Evolutionary conservation across 2,888 invertebrate species (phyloP).

Genomic region (Tachina lurida): DNA sequence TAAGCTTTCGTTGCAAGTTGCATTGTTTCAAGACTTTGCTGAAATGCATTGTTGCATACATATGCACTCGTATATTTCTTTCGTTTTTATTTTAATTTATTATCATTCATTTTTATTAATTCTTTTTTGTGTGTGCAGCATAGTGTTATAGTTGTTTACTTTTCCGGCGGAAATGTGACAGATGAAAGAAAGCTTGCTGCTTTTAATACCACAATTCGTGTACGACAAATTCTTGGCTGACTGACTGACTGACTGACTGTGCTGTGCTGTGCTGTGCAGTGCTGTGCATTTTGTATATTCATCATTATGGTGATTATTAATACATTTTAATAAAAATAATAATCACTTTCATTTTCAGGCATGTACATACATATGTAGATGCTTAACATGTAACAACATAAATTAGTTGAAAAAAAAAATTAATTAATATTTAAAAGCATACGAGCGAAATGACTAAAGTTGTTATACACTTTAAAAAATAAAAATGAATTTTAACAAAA

Average conservation of each 20-base stretch:
- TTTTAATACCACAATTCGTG: not conserved
- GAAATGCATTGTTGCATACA: not conserved
- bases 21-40: conserved; percentile 39
- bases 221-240: conserved; percentile 1
- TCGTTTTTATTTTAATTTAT: conserved; percentile 47
- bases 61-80: not conserved
- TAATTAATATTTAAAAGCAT: not conserved
- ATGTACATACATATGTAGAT: not conserved
- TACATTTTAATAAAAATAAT: conserved; percentile 44
- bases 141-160: conserved; percentile 40
- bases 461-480: not conserved
- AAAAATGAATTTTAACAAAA: too few relatives aligned
- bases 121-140: not conserved
- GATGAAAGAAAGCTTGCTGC: conserved; percentile 51
- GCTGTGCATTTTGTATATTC: conserved; percentile 16
- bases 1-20: conserved; percentile 38
- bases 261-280: not conserved
- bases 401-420: not conserved
- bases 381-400: conserved; percentile 8
- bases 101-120: conserved; percentile 45
- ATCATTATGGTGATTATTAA: conserved; percentile 19
- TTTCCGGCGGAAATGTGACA: conserved; percentile 65
- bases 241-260: not conserved
- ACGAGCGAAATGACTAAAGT: not conserved
- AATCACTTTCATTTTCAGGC: conserved; percentile 57